These are phyloP conservation scores for Dinoponera quadriceps DNA, from an alignment of 1,140 invertebrate species.

Conservation along the genomic window DNA sequence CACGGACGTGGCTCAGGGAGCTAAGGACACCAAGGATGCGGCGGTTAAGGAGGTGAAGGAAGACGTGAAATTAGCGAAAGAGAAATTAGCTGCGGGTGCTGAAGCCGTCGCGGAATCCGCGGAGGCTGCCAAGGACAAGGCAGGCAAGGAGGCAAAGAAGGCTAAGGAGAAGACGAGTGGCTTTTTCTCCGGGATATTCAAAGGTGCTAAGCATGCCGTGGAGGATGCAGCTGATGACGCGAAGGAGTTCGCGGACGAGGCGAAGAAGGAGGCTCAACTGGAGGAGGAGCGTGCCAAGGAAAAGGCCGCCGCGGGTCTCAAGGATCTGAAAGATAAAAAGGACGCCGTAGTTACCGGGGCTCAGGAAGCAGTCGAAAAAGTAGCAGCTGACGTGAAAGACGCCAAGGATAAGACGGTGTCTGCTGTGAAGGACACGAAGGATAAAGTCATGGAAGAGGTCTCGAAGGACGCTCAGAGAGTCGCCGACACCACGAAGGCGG, in stretches of 20 bases:
- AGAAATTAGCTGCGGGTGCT: constrained; percentile 8
- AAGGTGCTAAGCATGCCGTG: constrained; percentile 66
- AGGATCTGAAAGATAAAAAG: constrained; percentile 25
- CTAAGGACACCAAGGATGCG: constrained; percentile 39
- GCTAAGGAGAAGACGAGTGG: constrained; percentile 42
- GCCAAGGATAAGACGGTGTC: constrained; percentile 74
- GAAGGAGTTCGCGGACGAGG: constrained; percentile 60
- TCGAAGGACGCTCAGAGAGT: constrained; percentile 18
- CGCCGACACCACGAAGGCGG: constrained; percentile 8
- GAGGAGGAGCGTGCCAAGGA: constrained; percentile 55
- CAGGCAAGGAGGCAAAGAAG: constrained; percentile 41
- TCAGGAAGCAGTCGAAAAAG: constrained; percentile 32
- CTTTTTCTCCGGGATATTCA: constrained; percentile 68
- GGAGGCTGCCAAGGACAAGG: constrained; percentile 17
- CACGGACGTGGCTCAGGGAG: not conserved
- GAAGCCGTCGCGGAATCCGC: not conserved
- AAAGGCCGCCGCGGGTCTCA: not conserved
- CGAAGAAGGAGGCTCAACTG: constrained; percentile 66
- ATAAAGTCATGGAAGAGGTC: constrained; percentile 68
- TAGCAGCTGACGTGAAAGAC: constrained; percentile 66
- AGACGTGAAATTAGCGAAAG: constrained; percentile 57
- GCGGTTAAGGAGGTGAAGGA: constrained; percentile 63
- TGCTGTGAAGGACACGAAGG: constrained; percentile 30
- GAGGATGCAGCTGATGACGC: constrained; percentile 77
- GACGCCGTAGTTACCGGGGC: not conserved